phyloP scores from a whole-genome alignment of 2,113 vertebrate genomes.

The Elephantulus edwardii region DNA sequence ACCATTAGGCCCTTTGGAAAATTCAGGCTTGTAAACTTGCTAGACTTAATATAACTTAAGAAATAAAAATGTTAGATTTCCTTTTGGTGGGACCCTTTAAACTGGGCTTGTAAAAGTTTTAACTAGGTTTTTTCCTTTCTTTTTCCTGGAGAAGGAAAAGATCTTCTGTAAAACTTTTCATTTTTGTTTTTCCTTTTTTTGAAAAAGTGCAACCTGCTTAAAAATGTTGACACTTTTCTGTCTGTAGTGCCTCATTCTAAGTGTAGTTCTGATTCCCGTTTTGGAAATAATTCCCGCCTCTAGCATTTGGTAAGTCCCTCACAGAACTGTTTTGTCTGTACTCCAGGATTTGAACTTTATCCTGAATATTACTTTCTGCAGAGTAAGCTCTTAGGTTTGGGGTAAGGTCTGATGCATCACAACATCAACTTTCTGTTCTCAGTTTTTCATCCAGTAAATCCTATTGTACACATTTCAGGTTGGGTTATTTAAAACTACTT shows the following conservation, averaged over 20 bases:
- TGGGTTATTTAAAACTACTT: neutral
- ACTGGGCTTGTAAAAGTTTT: slow-evolving; percentile 72
- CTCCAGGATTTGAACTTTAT: slow-evolving; percentile 52
- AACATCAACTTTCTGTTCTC: neutral
- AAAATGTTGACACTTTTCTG: slow-evolving; percentile 53
- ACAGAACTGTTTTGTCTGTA: slow-evolving; percentile 46
- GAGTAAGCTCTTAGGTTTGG: neutral
- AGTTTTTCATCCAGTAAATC: neutral
- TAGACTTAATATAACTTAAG: slow-evolving; percentile 77
- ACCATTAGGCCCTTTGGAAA: slow-evolving; percentile 78
- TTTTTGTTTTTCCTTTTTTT: slow-evolving; percentile 45
- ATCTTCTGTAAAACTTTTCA: slow-evolving; percentile 10
- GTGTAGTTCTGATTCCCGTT: slow-evolving; percentile 27
- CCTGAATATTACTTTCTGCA: slow-evolving; percentile 26
- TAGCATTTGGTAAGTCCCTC: slow-evolving; percentile 55
- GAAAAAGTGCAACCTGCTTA: slow-evolving; percentile 20
- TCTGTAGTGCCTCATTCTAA: slow-evolving; percentile 46
- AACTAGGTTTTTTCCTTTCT: slow-evolving; percentile 37
- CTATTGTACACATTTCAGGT: neutral
- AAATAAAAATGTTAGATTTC: slow-evolving; percentile 73
- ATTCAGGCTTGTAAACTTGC: slow-evolving; percentile 76
- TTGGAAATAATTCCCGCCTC: slow-evolving; percentile 54
- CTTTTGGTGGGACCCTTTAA: slow-evolving; percentile 62
- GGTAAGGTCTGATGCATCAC: neutral
- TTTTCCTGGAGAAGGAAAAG: neutral